Evolutionary conservation across 2,797 vertebrate genomes (phyloP), one percentile per base, ranked within the genome.

Genomic region (Danio albolineatus): DNA sequence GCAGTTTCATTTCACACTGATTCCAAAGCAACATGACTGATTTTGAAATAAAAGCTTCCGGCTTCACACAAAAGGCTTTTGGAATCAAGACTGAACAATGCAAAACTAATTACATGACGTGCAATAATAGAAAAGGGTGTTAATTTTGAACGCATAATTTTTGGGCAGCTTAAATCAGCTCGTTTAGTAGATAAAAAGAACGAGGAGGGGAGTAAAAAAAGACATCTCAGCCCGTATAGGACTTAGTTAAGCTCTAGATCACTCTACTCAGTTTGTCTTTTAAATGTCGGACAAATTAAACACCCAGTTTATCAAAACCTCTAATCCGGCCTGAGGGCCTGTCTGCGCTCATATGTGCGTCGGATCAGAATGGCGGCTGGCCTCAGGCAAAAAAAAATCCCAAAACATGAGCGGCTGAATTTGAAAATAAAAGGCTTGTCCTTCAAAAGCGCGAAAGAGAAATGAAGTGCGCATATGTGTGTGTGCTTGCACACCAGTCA

Each of bases 221-320:
- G 21, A 70, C 10, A n/a, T 51, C 14, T 73, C 69, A 44, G 48
- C n/a, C 38, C 5, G 70, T 65, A 73, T 71, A 82, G 44, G 72
- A 71, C 74, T 57, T 57, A 43, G 62, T 78, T 78, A 54, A 78
- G 69, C 39, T 51, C 60, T 44, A 73, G 76, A 74, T 69, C 48
- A 64, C 67, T 62, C 38, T 16, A 17, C 51, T 64, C 38, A 14
- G 59, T 56, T 57, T 56, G 70, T 69, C 46, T 69, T 74, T 38
- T 69, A 73, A 79, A 65, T 19, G 54, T 38, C 70, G n/a, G 61
- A 69, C 76, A 79, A 82, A 82, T 82, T 69, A 82, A 78, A 79
- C 44, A 69, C 41, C 16, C 46, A n/a, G 49, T 69, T 74, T 67
- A 74, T 73, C 78, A 79, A 73, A 79, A 64, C 43, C 60, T 57